Percentiles rank a stretch among this genome's conserved stretches.
Conservation (phyloP, 2,888 invertebrate species). For the Schrankia costaestrigalis region DNA sequence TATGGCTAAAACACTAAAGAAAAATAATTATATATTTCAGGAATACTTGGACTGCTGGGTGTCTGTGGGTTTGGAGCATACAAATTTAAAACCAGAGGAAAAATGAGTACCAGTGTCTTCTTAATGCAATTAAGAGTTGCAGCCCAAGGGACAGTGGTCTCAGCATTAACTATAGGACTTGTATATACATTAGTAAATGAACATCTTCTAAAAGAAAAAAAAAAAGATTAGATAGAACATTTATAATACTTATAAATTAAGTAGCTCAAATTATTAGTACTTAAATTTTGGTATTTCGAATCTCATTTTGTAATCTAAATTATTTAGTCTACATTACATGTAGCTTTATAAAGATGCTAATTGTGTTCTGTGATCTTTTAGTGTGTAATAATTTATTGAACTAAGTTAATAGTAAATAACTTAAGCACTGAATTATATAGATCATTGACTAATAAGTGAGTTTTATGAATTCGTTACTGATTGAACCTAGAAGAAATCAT, state of each 20-base stretch:
- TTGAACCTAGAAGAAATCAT: too few species aligned
- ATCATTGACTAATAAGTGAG: too few species aligned
- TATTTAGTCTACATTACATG: conserved; percentile 28
- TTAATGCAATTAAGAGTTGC: conserved; percentile 92
- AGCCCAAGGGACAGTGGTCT: conserved; percentile 91
- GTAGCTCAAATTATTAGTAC: conserved; percentile 9
- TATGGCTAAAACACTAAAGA: neutral
- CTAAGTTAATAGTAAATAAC: too few species aligned
- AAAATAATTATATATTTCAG: conserved; percentile 61
- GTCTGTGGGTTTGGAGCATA: conserved; percentile 87
- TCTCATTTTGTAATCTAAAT: conserved; percentile 5
- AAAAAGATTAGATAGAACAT: conserved; percentile 37
- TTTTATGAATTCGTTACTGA: too few species aligned
- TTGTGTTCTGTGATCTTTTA: conserved; percentile 54
- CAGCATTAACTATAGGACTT: conserved; percentile 86
- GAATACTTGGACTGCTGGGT: conserved; percentile 84
- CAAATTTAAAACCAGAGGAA: conserved; percentile 86
- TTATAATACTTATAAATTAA: neutral
- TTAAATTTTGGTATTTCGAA: conserved; percentile 2
- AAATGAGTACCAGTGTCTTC: conserved; percentile 90
- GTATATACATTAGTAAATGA: conserved; percentile 84
- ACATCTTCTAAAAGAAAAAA: conserved; percentile 57
- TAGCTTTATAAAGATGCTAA: conserved; percentile 27
- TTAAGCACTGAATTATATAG: too few species aligned
- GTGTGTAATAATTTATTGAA: conserved; percentile 39